Conservation (phyloP, 64 coral and sea anemone genomes). For the Pachyseris speciosa region DNA sequence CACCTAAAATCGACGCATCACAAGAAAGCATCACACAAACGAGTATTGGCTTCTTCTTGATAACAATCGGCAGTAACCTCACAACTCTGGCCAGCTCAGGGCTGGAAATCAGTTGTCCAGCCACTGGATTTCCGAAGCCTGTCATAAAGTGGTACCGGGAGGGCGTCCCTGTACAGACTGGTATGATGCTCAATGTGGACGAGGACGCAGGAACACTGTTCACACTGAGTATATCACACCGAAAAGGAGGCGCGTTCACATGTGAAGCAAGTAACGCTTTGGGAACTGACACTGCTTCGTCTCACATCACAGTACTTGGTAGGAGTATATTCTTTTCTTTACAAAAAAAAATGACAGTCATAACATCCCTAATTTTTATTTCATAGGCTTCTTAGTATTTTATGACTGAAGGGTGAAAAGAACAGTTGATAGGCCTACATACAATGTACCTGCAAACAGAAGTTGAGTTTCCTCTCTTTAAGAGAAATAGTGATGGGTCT, state of each 20-base stretch:
- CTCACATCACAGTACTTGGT: slow-evolving; percentile 30
- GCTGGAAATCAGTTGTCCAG: slow-evolving; percentile 53
- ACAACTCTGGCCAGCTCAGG: slow-evolving; percentile 40
- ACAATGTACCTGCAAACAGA: too few relatives aligned
- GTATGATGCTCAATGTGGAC: slow-evolving; percentile 31
- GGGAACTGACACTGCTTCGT: slow-evolving; percentile 43
- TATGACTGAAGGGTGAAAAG: too few relatives aligned
- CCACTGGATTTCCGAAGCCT: slow-evolving; percentile 56
- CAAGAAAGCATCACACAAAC: background rate
- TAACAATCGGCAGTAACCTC: slow-evolving; percentile 32
- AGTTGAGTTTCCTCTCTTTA: too few relatives aligned
- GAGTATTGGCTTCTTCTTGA: background rate
- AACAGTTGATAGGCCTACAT: too few relatives aligned
- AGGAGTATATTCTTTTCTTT: background rate
- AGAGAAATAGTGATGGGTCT: too few relatives aligned
- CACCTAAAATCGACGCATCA: slow-evolving; percentile 30
- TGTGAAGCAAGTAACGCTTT: slow-evolving; percentile 44
- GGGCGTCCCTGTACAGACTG: slow-evolving; percentile 7
- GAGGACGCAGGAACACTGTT: slow-evolving; percentile 26
- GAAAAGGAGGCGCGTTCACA: slow-evolving; percentile 21
- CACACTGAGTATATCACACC: slow-evolving; percentile 16
- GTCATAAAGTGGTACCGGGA: slow-evolving; percentile 30
- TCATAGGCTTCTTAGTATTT: too few relatives aligned
- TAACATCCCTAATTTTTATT: too few relatives aligned
- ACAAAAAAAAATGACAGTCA: too few relatives aligned